Base-by-base conservation (phyloP, 2,888 invertebrate genomes). In the Microctonus hyperodae region DNA sequence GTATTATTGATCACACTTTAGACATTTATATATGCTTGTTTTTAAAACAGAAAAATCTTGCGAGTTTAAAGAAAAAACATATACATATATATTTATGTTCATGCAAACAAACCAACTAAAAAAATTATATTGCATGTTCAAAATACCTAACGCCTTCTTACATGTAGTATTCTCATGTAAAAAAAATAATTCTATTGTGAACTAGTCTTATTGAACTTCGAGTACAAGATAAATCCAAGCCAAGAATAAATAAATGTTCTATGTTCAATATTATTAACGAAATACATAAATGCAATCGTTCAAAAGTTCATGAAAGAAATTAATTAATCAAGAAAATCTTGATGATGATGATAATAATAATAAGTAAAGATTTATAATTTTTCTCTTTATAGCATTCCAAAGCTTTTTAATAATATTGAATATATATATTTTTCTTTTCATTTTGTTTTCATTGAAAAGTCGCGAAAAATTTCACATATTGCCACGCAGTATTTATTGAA, bases 171-270 rank as follows among this genome's bases (percentile, higher is more conserved):
- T 57, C 33, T 67, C n/a, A 62, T 62, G 60, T n/a, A n/a, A n/a
- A 62, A 61, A 55, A 37, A 63, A 58, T 51, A 58, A 50, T 40
- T 55, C 25, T 48, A 56, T 71, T 72, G 72, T 69, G 71, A 72
- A 70, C 74, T 72, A 74, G 73, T 70, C 74, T 73, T 72, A 72
- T 56, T 68, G 65, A 63, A 69, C 67, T 62, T 69, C 59, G 59
- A 70, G 70, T 69, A 70, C 70, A 70, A 70, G 51, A 25, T 33
- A 58, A 69, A 60, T 62, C 60, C 65, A 63, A 64, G 67, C 65
- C 69, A 69, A 65, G 64, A 64, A 23, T 40, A 50, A 58, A 57
- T 22, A 40, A 22, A 61, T 56, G 55, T 65, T 53, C 28, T 31
- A 64, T 35, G 58, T 67, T 53, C 40, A 64, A 63, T 37, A 65